Conservation (phyloP, 2,888 invertebrate species). For the Pachycephus smyrnensis region DNA sequence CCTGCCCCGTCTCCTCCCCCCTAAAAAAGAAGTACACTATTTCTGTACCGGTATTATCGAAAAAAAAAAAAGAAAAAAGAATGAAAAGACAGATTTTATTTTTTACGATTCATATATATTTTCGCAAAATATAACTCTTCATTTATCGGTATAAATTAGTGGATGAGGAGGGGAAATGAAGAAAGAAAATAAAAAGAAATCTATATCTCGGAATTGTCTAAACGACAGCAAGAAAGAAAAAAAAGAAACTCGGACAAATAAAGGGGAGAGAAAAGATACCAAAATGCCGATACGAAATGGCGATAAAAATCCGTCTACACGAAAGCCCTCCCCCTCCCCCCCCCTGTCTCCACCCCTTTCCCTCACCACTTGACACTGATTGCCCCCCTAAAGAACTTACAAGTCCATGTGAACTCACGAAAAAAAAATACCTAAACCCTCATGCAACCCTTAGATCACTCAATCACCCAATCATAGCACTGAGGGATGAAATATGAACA, state of each 20-base stretch:
- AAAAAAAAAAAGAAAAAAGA: constrained; percentile 29
- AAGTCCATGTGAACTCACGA: neutral
- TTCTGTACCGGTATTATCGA: constrained; percentile 64
- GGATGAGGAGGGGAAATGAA: neutral
- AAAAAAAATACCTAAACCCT: neutral
- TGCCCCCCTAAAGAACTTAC: neutral
- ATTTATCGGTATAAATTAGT: constrained; percentile 53
- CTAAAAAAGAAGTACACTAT: constrained; percentile 50
- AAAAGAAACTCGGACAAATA: neutral
- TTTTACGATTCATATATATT: constrained; percentile 57
- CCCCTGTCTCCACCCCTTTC: constrained; percentile 1
- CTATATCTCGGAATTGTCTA: neutral
- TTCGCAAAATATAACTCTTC: constrained; percentile 57
- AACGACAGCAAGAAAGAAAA: constrained; percentile 18
- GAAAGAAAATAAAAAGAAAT: neutral
- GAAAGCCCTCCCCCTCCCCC: neutral
- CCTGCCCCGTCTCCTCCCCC: constrained; percentile 51
- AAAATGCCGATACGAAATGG: constrained; percentile 34
- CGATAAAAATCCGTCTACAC: constrained; percentile 12
- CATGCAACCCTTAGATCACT: neutral
- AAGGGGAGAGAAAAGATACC: constrained; percentile 13
- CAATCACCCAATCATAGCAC: neutral
- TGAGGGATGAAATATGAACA: neutral
- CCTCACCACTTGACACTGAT: neutral
- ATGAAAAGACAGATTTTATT: constrained; percentile 58